Percentiles rank a stretch among this genome's conserved stretches.
Evolutionary conservation across 2,797 vertebrate genomes (phyloP).

Genomic region (Megalops cyprinoides): DNA sequence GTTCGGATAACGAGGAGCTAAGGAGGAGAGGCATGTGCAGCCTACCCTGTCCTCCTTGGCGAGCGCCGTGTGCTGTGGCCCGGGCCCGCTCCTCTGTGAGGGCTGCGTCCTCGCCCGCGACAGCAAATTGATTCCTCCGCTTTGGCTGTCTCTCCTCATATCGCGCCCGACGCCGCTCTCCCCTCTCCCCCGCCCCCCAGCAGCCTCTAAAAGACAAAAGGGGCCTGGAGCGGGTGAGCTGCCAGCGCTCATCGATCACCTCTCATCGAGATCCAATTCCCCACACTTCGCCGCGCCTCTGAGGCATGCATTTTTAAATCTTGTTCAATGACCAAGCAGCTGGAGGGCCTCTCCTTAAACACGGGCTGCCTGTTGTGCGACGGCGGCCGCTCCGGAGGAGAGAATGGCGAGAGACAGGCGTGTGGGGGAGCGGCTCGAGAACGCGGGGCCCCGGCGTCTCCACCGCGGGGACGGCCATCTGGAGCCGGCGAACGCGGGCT

Average conservation of each 20-base stretch:
- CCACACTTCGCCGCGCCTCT: background rate
- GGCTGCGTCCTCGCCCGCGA: background rate
- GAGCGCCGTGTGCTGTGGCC: background rate
- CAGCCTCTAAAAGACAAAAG: slow-evolving; percentile 1
- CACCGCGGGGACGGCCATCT: background rate
- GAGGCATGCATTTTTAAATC: slow-evolving; percentile 34
- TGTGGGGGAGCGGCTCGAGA: too few relatives aligned
- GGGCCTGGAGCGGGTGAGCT: background rate
- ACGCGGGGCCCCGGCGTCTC: slow-evolving; percentile 1
- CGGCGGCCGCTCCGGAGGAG: background rate
- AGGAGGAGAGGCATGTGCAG: slow-evolving; percentile 16
- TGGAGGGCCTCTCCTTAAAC: background rate
- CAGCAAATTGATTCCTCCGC: slow-evolving; percentile 36
- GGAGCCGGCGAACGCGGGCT: background rate
- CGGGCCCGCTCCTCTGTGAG: too few relatives aligned
- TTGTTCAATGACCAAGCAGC: slow-evolving; percentile 29
- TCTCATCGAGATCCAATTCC: slow-evolving; percentile 37
- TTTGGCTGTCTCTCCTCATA: slow-evolving; percentile 41
- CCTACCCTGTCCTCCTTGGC: background rate
- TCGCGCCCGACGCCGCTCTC: slow-evolving; percentile 28
- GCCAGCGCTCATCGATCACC: slow-evolving; percentile 35
- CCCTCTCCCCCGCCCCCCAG: slow-evolving; percentile 7
- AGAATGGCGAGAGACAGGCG: too few relatives aligned
- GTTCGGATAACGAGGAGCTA: slow-evolving; percentile 7
- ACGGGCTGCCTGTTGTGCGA: background rate